Evolutionary conservation across 2,797 vertebrate species (phyloP), one percentile per base, ranked within the genome.

Genomic region (Danio choprae): DNA sequence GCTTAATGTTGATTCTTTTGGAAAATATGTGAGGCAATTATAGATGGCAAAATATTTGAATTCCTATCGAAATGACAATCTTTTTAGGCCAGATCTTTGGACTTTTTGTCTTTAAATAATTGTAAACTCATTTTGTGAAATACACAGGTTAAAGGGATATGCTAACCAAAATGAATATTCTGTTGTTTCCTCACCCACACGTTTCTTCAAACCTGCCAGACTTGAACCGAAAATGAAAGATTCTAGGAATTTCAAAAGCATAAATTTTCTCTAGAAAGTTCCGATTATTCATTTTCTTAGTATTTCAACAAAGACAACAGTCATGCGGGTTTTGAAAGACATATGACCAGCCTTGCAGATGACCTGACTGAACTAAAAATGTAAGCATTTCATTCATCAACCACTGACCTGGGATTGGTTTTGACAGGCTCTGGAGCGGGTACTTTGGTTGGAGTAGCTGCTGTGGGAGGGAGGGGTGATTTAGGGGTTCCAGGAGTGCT

Each of bases 401-500:
- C 40, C 3, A 77, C 92, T 86, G 76, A 99, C 97, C 97, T 94
- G 62, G 95, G 94, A 85, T 89, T 96, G 79, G 93, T 88, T 88
- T 98, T 98, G n/a, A 95, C 86, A 5, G 95, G 77, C 65, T 99
- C 97, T 0, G 95, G 88, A 46, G 91, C 84, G 1, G 89, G 87
- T 0, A 92, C 91, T 90, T 98, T 99, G 86, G 86, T 96, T 72
- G 95, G 92, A 0, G 93, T 94, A 2, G 93, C 79, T 44, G 93
- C 88, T 0, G 92, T 88, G 0, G 95, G 94, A 6, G 95, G 92
- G 36, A 96, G 77, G 1, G 97, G 97, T 8, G 97, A 90, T 6
- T 95, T 95, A 3, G 96, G 97, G 1, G 95, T 95, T 40, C 94
- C 96, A 0, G 96, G 95, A 1, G 95, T 96, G 85, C 94, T 94